phyloP scores from a whole-genome alignment of 2,797 vertebrate genomes.

The Chrosomus eos region DNA sequence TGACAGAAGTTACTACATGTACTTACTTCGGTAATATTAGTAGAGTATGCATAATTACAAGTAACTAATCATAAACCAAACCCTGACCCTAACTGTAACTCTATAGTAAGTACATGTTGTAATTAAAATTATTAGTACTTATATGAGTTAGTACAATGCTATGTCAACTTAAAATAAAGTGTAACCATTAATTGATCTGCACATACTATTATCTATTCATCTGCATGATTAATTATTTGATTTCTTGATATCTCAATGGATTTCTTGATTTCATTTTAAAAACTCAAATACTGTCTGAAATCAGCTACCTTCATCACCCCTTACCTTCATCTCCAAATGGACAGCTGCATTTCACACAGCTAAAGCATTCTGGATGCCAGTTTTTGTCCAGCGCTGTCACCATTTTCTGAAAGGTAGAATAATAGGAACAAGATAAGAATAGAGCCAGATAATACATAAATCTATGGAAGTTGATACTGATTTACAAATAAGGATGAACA shows the following conservation, averaged over 20 bases:
- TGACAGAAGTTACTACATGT: too few relatives aligned
- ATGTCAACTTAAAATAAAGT: too few relatives aligned
- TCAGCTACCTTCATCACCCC: neutral
- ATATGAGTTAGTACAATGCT: too few relatives aligned
- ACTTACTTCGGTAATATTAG: too few relatives aligned
- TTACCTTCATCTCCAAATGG: slow-evolving; percentile 91
- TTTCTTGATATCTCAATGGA: neutral
- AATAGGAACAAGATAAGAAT: neutral
- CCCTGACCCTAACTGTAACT: too few relatives aligned
- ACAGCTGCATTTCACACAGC: slow-evolving; percentile 88
- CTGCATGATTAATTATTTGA: neutral
- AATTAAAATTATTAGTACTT: too few relatives aligned
- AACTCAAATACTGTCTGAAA: neutral
- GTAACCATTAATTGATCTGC: neutral
- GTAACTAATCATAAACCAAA: too few relatives aligned
- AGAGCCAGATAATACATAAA: neutral
- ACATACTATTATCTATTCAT: neutral
- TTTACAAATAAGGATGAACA: neutral
- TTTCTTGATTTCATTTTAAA: neutral
- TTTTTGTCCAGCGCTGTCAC: slow-evolving; percentile 91
- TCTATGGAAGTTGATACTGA: neutral
- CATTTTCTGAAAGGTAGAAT: slow-evolving; percentile 83
- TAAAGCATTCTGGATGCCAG: slow-evolving; percentile 95
- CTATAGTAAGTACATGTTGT: too few relatives aligned
- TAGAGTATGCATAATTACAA: too few relatives aligned